Evolutionary conservation across 2,888 invertebrate species (phyloP).

Genomic region (Andrena marginata): DNA sequence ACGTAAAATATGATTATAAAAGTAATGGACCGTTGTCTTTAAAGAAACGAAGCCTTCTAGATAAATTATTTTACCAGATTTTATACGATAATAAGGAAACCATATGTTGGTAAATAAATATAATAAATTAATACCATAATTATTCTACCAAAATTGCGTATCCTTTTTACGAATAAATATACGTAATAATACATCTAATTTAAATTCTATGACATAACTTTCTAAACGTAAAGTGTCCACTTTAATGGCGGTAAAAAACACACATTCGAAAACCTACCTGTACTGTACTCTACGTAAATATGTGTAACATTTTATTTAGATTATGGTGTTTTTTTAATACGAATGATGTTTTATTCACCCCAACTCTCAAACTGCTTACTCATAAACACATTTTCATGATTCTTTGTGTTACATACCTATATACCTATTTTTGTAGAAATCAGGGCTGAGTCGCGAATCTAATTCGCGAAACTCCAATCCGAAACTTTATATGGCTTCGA

Average conservation of each 20-base stretch:
- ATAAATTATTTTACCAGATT: not conserved
- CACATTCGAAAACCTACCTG: slow-evolving; percentile 36
- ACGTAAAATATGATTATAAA: not conserved
- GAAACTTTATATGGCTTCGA: too few relatives aligned
- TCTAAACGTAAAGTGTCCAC: not conserved
- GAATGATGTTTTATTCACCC: not conserved
- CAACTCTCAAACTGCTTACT: slow-evolving; percentile 2
- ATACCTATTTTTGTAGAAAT: slow-evolving; percentile 16
- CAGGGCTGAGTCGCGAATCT: too few relatives aligned
- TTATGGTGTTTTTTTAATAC: not conserved
- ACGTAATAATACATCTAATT: not conserved
- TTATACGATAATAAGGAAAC: not conserved
- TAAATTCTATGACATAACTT: not conserved
- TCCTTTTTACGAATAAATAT: not conserved
- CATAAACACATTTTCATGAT: slow-evolving; percentile 9
- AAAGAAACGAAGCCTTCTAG: slow-evolving; percentile 6
- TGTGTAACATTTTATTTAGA: slow-evolving; percentile 4
- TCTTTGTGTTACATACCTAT: not conserved
- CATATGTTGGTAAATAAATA: slow-evolving; percentile 6
- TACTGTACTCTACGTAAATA: not conserved
- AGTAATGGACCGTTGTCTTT: not conserved
- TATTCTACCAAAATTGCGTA: not conserved
- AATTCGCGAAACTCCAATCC: too few relatives aligned
- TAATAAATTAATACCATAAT: slow-evolving; percentile 11
- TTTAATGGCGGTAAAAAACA: not conserved